Evolutionary conservation across 1,140 invertebrate species (phyloP).

Genomic region (Aphelenchoides avenae): DNA sequence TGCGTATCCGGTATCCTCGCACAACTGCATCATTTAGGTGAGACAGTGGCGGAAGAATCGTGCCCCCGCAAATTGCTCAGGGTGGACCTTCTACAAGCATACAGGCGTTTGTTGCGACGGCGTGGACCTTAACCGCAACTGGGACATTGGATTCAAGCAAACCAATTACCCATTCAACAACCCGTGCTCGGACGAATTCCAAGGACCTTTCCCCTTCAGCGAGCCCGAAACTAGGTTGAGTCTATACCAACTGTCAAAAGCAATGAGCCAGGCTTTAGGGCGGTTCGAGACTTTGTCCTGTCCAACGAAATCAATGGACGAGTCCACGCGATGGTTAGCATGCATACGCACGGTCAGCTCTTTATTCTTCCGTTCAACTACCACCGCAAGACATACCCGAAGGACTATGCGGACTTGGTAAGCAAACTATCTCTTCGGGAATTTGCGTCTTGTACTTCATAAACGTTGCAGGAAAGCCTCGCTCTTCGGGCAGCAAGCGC

Average conservation of each 20-base stretch:
- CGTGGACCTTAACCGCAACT: constrained; percentile 53
- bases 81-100: constrained; percentile 37
- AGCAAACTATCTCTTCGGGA: constrained; percentile 11
- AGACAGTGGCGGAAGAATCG: constrained; percentile 53
- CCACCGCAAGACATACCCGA: constrained; percentile 43
- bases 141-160: constrained; percentile 46
- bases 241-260: background rate
- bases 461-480: constrained; percentile 23
- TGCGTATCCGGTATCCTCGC: background rate
- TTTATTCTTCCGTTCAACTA: constrained; percentile 55
- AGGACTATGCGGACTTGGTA: constrained; percentile 49
- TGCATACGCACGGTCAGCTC: constrained; percentile 56
- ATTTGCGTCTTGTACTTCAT: constrained; percentile 2
- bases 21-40: constrained; percentile 19
- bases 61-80: constrained; percentile 49
- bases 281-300: constrained; percentile 49
- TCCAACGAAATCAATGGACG: constrained; percentile 43
- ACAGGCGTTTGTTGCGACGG: constrained; percentile 47
- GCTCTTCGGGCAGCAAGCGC: constrained; percentile 25
- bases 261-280: too few relatives aligned
- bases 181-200: constrained; percentile 52
- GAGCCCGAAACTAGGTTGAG: constrained; percentile 50
- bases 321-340: constrained; percentile 45
- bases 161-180: constrained; percentile 54
- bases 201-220: constrained; percentile 47